Conservation (phyloP, 2,797 vertebrate species). For the Hephaestus fuliginosus region DNA sequence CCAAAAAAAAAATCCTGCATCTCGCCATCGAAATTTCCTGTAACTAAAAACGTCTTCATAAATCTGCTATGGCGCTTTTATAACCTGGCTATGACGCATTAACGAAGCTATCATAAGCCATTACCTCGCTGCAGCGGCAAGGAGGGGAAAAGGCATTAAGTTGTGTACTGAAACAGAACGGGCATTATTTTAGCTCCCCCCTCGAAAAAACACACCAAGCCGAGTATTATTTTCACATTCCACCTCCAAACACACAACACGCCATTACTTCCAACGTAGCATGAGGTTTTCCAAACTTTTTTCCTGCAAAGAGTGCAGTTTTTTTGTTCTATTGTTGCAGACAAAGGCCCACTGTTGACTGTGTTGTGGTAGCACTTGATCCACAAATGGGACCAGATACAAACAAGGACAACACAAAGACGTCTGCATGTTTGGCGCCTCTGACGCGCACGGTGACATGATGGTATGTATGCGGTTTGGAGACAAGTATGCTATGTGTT, state of each 20-base stretch:
- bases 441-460: slow-evolving; percentile 34
- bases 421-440: slow-evolving; percentile 51
- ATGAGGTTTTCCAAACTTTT: slow-evolving; percentile 59
- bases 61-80: slow-evolving; percentile 79
- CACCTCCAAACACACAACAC: slow-evolving; percentile 63
- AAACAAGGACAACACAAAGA: slow-evolving; percentile 55
- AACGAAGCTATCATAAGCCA: slow-evolving; percentile 79
- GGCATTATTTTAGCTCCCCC: slow-evolving; percentile 73
- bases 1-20: slow-evolving; percentile 64
- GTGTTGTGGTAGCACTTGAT: slow-evolving; percentile 62
- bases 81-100: slow-evolving; percentile 82
- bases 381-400: slow-evolving; percentile 54
- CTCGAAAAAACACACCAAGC: neutral
- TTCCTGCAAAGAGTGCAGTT: slow-evolving; percentile 50
- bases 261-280: slow-evolving; percentile 57
- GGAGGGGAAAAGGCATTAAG: slow-evolving; percentile 59
- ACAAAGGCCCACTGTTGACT: slow-evolving; percentile 66
- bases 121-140: slow-evolving; percentile 62
- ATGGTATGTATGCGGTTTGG: slow-evolving; percentile 51
- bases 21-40: slow-evolving; percentile 78
- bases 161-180: slow-evolving; percentile 74
- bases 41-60: slow-evolving; percentile 81
- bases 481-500: slow-evolving; percentile 27
- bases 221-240: slow-evolving; percentile 71
- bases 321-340: slow-evolving; percentile 54